Percentiles rank a stretch among this genome's conserved stretches.
Evolutionary conservation across 2,888 invertebrate species (phyloP).

Genomic region (Drosophila niveifrons): DNA sequence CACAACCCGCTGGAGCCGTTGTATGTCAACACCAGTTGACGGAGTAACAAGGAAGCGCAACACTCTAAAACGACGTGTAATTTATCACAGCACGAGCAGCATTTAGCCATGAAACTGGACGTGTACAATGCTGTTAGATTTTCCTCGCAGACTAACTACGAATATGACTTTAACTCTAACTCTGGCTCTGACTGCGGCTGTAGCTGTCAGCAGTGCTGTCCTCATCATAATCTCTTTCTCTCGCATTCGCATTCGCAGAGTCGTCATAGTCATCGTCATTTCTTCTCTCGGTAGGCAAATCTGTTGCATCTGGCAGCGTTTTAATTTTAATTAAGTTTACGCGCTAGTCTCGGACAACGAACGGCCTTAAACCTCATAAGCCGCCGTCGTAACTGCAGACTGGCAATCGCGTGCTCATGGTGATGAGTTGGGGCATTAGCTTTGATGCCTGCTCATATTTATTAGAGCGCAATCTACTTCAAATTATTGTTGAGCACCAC

Average conservation of each 20-base stretch:
- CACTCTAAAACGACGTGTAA: conserved; percentile 82
- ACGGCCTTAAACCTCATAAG: conserved; percentile 22
- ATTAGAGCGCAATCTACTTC: conserved; percentile 81
- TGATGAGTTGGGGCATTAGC: conserved; percentile 84
- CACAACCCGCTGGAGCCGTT: conserved; percentile 44
- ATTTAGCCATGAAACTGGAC: conserved; percentile 80
- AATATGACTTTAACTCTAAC: conserved; percentile 9
- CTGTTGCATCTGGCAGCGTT: conserved; percentile 72
- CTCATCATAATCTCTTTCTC: conserved; percentile 48
- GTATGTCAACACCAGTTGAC: conserved; percentile 78
- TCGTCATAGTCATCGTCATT: conserved; percentile 38
- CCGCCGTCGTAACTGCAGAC: conserved; percentile 37
- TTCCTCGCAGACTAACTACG: conserved; percentile 13
- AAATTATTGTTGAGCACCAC: conserved; percentile 59
- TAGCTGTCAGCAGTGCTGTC: conserved; percentile 50
- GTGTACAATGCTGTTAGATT: conserved; percentile 41
- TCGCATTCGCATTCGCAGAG: conserved; percentile 27
- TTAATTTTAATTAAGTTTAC: conserved; percentile 84
- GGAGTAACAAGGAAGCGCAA: conserved; percentile 84
- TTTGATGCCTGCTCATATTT: conserved; percentile 82
- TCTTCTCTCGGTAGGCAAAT: conserved; percentile 72
- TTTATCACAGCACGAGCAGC: conserved; percentile 83
- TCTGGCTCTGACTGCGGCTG: conserved; percentile 19
- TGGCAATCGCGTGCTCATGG: conserved; percentile 77
- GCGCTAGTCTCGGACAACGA: conserved; percentile 47